phyloP scores from a whole-genome alignment of 1,140 invertebrate genomes.

The Drosophila sp. region DNA sequence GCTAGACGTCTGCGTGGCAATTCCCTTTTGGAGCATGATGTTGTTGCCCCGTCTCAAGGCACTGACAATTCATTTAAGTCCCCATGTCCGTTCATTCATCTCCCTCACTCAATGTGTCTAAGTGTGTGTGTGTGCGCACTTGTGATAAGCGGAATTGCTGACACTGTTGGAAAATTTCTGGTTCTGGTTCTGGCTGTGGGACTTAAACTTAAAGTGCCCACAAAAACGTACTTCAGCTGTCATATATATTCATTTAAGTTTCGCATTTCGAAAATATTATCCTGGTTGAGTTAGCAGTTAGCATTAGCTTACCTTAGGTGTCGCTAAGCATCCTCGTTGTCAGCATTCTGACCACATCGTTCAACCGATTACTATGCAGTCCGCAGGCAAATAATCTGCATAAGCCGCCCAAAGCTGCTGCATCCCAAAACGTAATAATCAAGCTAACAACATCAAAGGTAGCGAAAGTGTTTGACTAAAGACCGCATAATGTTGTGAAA shows the following conservation, averaged over 20 bases:
- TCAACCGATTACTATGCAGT: slow-evolving; percentile 5
- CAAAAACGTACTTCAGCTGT: slow-evolving; percentile 24
- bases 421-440: slow-evolving; percentile 34
- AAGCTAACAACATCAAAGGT: slow-evolving; percentile 37
- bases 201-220: slow-evolving; percentile 29
- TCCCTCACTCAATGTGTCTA: slow-evolving; percentile 3
- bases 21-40: slow-evolving; percentile 18
- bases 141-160: slow-evolving; percentile 45
- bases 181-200: neutral
- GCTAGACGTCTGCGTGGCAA: slow-evolving; percentile 51
- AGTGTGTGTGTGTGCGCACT: slow-evolving; percentile 16
- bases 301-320: slow-evolving; percentile 2
- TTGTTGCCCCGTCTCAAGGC: slow-evolving; percentile 43
- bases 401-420: slow-evolving; percentile 2
- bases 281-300: neutral
- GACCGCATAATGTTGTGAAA: slow-evolving; percentile 44
- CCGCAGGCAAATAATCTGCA: slow-evolving; percentile 18
- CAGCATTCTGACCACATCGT: slow-evolving; percentile 13
- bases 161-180: slow-evolving; percentile 20
- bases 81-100: slow-evolving; percentile 36
- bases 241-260: slow-evolving; percentile 14
- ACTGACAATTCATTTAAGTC: slow-evolving; percentile 68
- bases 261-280: slow-evolving; percentile 5
- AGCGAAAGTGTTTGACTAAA: slow-evolving; percentile 47
- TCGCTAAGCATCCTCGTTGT: neutral